Base-by-base conservation (phyloP, 1,140 invertebrate species). In the Lepidurus packardi region DNA sequence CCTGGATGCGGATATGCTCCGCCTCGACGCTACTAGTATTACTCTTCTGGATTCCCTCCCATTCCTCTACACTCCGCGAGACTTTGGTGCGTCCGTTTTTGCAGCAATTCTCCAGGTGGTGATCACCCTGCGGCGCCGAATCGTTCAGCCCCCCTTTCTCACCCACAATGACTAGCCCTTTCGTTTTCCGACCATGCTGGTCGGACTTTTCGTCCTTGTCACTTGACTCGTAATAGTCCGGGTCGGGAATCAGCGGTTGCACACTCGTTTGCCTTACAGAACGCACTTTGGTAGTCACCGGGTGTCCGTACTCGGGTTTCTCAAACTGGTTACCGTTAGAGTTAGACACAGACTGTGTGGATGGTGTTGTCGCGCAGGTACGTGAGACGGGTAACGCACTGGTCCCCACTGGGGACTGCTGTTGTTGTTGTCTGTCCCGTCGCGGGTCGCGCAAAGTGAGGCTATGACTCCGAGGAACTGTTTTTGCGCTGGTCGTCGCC, bases 201-300 rank as follows among this genome's bases (percentile, higher is more conserved):
- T 80, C 81, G 75, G 78, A 75, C 73, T 81, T 80, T 41, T 78
- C 79, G 43, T 77, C 77, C 73, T 80, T 78, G n/a, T 87, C 84
- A 75, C 76, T 79, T n/a, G 81, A 81, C 47, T 80, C 80, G 75
- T 94, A 83, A 85, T 95, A 95, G 85, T 95, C 94, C 0, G 94
- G 94, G 82, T 95, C 94, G 1, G 94, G 94, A 78, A 95, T 95
- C 5, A 92, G 92, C 10, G 93, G 93, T 43, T 75, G 74, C 16
- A 74, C 75, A 41, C 47, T 65, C 43, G 53, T 77, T 53, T 74
- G 53, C n/a, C n/a, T 79, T n/a, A 79, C 78, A 16, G 42, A 34
- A 34, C 3, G 1, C 34, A 34, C 34, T 34, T 65, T 65, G 13
- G 16, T 65, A n/a, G 53, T 65, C 53, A 65, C 53, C 13, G 76